Conservation (phyloP, 2,797 vertebrate species). For the Gymnoscopelus microlampas region DNA sequence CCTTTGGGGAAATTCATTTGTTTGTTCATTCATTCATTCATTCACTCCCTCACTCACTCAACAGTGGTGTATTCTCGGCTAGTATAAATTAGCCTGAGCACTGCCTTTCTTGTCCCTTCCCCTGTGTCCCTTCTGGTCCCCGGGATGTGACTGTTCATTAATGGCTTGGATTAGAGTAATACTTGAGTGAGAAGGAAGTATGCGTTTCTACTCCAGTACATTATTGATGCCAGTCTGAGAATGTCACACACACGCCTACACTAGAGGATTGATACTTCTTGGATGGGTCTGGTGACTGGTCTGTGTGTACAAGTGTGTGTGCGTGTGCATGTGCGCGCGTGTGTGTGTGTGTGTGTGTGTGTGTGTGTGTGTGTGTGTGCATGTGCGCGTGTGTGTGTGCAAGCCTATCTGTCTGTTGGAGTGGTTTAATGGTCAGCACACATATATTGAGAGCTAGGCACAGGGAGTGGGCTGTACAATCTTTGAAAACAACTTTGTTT, state of each 20-base stretch:
- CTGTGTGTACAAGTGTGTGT: constrained; percentile 22
- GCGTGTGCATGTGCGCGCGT: constrained; percentile 17
- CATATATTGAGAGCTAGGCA: no score
- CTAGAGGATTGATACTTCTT: constrained; percentile 19
- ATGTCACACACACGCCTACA: constrained; percentile 16
- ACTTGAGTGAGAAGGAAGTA: constrained; percentile 36
- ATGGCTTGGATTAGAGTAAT: constrained; percentile 55
- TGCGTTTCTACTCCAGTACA: constrained; percentile 33
- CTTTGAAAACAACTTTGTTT: constrained; percentile 3
- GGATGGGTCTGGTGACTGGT: constrained; percentile 37
- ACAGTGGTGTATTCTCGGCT: neutral
- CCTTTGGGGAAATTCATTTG: no score
- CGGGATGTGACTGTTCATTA: constrained; percentile 42
- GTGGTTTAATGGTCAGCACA: no score
- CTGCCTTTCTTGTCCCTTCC: constrained; percentile 6
- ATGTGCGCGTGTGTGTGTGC: neutral
- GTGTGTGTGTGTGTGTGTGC: constrained; percentile 10
- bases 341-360: constrained; percentile 10
- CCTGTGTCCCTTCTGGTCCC: constrained; percentile 27
- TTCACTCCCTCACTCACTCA: constrained; percentile 9
- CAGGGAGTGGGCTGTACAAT: neutral
- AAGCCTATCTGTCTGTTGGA: no score
- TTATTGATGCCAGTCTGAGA: constrained; percentile 46
- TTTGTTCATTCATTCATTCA: constrained; percentile 25
- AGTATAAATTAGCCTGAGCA: neutral